Evolutionary conservation across 2,888 invertebrate genomes (phyloP).

Genomic region (Magallana nippona): DNA sequence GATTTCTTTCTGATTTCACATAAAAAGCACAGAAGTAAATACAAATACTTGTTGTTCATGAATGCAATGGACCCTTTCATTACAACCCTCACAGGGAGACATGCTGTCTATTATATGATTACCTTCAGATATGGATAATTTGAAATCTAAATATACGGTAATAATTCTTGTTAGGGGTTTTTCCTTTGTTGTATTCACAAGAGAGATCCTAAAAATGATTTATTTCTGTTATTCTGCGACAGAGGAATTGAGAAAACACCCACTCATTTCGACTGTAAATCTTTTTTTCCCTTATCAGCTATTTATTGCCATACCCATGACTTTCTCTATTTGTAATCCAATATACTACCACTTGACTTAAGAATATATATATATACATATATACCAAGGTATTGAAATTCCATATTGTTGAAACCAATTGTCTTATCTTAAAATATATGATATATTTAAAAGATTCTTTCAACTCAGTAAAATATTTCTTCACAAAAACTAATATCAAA

Average conservation of each 20-base stretch:
- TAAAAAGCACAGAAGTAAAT: background rate
- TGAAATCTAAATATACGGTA: slow-evolving; percentile 20
- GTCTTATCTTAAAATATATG: too few relatives aligned
- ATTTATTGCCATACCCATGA: too few relatives aligned
- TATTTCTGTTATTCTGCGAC: background rate
- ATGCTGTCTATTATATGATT: background rate
- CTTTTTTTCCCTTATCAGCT: too few relatives aligned
- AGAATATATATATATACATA: too few relatives aligned
- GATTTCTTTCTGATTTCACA: background rate
- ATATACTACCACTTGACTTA: too few relatives aligned
- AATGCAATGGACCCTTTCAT: slow-evolving; percentile 1
- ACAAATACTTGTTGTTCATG: background rate
- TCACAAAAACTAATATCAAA: too few relatives aligned
- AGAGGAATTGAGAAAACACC: background rate
- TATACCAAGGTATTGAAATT: too few relatives aligned
- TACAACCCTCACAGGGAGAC: background rate
- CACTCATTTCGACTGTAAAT: background rate
- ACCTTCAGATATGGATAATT: background rate
- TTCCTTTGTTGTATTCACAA: background rate
- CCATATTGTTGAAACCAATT: too few relatives aligned
- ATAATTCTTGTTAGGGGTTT: background rate
- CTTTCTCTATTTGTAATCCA: too few relatives aligned
- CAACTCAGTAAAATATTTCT: too few relatives aligned
- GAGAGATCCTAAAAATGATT: background rate
- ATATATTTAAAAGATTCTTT: too few relatives aligned